Evolutionary conservation across 2,113 vertebrate species (phyloP).

Genomic region (Psilopogon haemacephalus): DNA sequence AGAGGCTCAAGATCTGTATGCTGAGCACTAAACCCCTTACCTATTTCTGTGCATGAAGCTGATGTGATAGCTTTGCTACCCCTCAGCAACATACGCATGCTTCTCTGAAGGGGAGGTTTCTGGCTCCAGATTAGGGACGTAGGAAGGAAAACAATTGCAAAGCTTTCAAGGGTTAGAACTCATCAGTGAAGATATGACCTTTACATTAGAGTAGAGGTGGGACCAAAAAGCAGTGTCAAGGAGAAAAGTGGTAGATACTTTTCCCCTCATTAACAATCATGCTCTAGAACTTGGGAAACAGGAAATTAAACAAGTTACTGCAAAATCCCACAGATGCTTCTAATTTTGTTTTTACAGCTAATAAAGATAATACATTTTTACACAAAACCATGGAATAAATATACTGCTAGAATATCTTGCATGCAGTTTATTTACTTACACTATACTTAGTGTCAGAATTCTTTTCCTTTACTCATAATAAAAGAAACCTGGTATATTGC

Average conservation of each 20-base stretch:
- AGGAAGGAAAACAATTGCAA: neutral
- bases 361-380: slow-evolving; percentile 40
- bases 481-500: slow-evolving; percentile 3
- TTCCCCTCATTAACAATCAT: neutral
- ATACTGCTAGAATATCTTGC: neutral
- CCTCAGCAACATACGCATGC: neutral
- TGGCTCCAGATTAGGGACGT: neutral
- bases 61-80: neutral
- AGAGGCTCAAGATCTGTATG: neutral
- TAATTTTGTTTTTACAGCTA: slow-evolving; percentile 63
- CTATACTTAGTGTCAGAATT: neutral
- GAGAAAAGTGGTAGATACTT: neutral
- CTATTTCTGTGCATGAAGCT: neutral
- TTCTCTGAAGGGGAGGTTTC: neutral
- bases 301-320: slow-evolving; percentile 75
- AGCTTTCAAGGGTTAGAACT: neutral
- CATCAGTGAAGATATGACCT: neutral
- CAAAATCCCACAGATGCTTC: slow-evolving; percentile 63
- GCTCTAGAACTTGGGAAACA: slow-evolving; percentile 71
- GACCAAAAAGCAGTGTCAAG: neutral
- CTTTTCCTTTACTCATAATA: neutral
- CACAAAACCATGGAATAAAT: slow-evolving; percentile 12
- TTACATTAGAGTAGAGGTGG: neutral
- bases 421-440: slow-evolving; percentile 5
- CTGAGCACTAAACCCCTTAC: neutral